A percentile compares a stretch with the other conserved stretches of the same genome.
phyloP scores from a whole-genome alignment of 2,113 vertebrate genomes.

The Pedionomus torquatus region DNA sequence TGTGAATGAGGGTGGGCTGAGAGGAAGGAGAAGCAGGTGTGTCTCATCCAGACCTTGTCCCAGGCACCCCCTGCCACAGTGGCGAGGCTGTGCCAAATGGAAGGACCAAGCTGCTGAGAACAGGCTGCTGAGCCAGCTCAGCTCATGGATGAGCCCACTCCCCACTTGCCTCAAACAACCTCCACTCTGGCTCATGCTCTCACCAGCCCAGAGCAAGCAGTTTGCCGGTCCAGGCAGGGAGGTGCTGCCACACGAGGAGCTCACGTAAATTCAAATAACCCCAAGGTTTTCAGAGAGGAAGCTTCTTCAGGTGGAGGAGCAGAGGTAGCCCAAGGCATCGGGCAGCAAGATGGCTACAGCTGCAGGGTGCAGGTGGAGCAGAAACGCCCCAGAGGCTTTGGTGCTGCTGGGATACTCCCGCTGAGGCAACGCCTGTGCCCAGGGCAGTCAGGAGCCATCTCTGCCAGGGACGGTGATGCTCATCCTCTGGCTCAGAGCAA shows the following conservation, averaged over 20 bases:
- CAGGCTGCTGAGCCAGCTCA: neutral
- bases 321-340: neutral
- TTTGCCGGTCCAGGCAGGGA: neutral
- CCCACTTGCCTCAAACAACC: neutral
- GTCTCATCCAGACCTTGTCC: neutral
- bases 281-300: neutral
- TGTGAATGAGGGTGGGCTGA: neutral
- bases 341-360: neutral
- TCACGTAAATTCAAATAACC: neutral
- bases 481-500: neutral
- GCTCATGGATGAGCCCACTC: neutral
- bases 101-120: neutral
- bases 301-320: neutral
- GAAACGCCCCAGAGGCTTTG: neutral
- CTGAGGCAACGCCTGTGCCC: neutral
- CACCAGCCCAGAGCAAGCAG: rapidly evolving
- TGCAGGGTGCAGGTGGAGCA: rapidly evolving
- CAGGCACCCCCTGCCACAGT: rapidly evolving
- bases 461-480: neutral
- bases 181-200: rapidly evolving
- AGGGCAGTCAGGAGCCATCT: neutral
- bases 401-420: neutral
- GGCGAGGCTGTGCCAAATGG: neutral
- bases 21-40: neutral
- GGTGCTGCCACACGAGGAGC: neutral